Percentiles rank a stretch among this genome's conserved stretches.
phyloP scores from a whole-genome alignment of 2,888 invertebrate genomes.

The Cheilosia variabilis region DNA sequence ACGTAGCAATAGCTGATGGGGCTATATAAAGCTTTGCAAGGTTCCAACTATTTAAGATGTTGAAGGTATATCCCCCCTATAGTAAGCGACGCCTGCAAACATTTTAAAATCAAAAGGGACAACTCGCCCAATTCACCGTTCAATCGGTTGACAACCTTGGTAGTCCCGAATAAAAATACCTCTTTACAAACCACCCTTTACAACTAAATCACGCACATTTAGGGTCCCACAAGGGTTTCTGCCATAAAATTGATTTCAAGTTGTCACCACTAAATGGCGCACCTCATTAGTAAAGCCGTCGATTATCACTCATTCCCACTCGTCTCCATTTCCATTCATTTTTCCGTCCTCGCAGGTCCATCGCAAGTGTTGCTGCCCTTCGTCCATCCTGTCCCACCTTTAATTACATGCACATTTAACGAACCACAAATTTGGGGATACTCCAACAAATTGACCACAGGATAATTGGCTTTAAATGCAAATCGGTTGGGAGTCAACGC shows the following conservation, averaged over 20 bases:
- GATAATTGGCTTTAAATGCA: conserved; percentile 77
- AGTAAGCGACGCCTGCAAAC: too few relatives aligned
- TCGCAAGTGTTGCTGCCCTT: neutral
- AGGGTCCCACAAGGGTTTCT: neutral
- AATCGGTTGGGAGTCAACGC: conserved; percentile 63
- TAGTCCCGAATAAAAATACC: neutral
- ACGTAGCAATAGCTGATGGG: too few relatives aligned
- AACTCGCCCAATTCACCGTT: too few relatives aligned
- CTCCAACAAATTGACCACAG: conserved; percentile 78
- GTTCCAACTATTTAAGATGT: too few relatives aligned
- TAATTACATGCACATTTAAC: conserved; percentile 57
- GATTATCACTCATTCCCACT: neutral
- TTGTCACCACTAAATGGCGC: conserved; percentile 16
- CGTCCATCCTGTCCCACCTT: conserved; percentile 20
- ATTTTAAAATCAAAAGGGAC: too few relatives aligned
- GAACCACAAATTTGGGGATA: conserved; percentile 75
- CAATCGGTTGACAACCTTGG: neutral
- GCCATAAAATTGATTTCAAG: conserved; percentile 39
- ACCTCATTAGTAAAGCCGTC: conserved; percentile 21
- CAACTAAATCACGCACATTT: conserved; percentile 2
- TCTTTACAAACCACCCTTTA: neutral
- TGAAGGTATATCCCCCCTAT: too few relatives aligned
- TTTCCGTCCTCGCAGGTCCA: neutral
- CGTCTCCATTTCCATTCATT: neutral
- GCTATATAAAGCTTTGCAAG: too few relatives aligned